Percentiles rank a stretch among this genome's conserved stretches.
phyloP scores from a whole-genome alignment of 1,140 invertebrate genomes.

The Sitodiplosis mosellana region DNA sequence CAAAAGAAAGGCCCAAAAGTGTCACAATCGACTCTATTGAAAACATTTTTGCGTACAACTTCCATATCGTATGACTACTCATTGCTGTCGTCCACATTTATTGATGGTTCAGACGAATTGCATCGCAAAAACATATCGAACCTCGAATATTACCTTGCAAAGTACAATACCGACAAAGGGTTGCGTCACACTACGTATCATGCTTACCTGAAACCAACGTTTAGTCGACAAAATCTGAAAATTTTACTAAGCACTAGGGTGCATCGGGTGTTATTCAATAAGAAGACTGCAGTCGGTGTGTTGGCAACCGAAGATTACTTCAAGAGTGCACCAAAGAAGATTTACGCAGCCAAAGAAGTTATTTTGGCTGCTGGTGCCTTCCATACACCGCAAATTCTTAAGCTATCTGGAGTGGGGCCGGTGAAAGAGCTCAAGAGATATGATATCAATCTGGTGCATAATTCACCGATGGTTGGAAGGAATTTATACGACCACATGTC shows the following conservation, averaged over 20 bases:
- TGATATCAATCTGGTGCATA: constrained; percentile 29
- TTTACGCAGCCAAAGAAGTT: constrained; percentile 41
- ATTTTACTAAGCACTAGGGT: constrained; percentile 47
- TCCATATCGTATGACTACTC: background rate
- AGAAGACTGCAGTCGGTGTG: constrained; percentile 11
- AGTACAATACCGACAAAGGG: constrained; percentile 41
- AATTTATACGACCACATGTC: constrained; percentile 57
- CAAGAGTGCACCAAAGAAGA: constrained; percentile 12
- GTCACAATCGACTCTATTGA: too few species aligned
- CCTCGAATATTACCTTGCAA: constrained; percentile 27
- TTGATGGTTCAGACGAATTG: background rate
- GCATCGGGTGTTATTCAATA: constrained; percentile 8
- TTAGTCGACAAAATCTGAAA: constrained; percentile 45
- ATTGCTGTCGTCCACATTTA: constrained; percentile 5
- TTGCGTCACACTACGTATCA: constrained; percentile 43
- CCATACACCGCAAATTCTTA: constrained; percentile 49
- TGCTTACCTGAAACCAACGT: constrained; percentile 44
- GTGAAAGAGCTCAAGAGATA: constrained; percentile 26
- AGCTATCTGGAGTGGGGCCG: constrained; percentile 49
- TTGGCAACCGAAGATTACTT: background rate
- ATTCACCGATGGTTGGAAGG: constrained; percentile 35
- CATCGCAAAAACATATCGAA: background rate
- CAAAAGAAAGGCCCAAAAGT: too few species aligned
- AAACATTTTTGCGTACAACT: background rate
- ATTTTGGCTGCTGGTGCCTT: constrained; percentile 50